These are phyloP conservation scores for Mareca penelope DNA, from an alignment of 2,797 vertebrate species.

Conservation along the genomic window DNA sequence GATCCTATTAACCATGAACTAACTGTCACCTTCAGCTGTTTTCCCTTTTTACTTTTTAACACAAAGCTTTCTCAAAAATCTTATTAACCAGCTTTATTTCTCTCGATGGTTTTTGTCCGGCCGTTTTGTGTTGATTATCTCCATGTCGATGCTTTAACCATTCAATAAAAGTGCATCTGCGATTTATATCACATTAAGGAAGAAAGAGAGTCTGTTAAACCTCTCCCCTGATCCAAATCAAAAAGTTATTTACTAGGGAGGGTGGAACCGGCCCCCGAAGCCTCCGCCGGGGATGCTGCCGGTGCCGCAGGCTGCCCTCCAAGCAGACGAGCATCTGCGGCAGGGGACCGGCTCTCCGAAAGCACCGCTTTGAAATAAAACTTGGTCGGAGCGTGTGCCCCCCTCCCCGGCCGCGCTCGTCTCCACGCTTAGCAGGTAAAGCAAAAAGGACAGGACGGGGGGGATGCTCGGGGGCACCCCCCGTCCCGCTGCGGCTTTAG, in stretches of 20 bases:
- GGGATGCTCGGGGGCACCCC: no score
- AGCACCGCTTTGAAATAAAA: slow-evolving; percentile 17
- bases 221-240: slow-evolving; percentile 89
- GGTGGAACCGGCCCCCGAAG: slow-evolving; percentile 39
- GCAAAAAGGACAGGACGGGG: no score
- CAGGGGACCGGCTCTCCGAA: background rate
- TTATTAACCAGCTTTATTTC: slow-evolving; percentile 92
- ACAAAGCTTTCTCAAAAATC: slow-evolving; percentile 88
- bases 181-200: slow-evolving; percentile 95
- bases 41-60: slow-evolving; percentile 84
- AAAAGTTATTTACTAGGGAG: slow-evolving; percentile 80
- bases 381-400: background rate
- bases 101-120: slow-evolving; percentile 89
- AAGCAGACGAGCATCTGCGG: slow-evolving; percentile 25
- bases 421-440: no score
- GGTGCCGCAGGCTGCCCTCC: background rate
- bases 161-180: slow-evolving; percentile 93
- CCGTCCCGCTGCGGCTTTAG: no score
- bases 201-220: slow-evolving; percentile 83
- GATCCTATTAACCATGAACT: slow-evolving; percentile 99
- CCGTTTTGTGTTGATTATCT: slow-evolving; percentile 80
- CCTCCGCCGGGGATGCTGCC: background rate
- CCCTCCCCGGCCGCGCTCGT: no score
- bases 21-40: slow-evolving; percentile 99
- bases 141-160: slow-evolving; percentile 92